Conservation (phyloP, 2,113 vertebrate species). For the Nesogale talazaci region DNA sequence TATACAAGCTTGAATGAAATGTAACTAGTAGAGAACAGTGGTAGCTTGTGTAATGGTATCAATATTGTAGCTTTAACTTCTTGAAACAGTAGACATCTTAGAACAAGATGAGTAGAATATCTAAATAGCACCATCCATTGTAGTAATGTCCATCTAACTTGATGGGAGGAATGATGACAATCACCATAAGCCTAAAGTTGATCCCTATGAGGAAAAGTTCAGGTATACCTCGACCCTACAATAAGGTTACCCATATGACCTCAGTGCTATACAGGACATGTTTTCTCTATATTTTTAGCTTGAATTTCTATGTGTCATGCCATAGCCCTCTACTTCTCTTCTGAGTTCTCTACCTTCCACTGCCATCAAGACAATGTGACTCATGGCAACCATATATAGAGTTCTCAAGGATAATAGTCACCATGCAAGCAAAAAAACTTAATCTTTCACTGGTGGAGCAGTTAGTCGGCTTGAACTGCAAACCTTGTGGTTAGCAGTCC, state of each 20-base stretch:
- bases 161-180: not conserved
- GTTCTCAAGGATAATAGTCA: too few relatives aligned
- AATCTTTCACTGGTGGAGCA: too few relatives aligned
- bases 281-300: too few relatives aligned
- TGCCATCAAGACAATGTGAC: too few relatives aligned
- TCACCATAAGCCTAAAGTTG: not conserved
- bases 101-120: not conserved
- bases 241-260: not conserved
- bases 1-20: conserved; percentile 7
- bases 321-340: not conserved
- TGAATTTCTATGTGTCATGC: too few relatives aligned
- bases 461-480: too few relatives aligned
- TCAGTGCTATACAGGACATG: too few relatives aligned
- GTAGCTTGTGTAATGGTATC: not conserved
- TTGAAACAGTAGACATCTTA: not conserved
- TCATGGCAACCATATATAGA: too few relatives aligned
- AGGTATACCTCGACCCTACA: not conserved
- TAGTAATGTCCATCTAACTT: not conserved
- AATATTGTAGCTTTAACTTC: not conserved
- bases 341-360: not conserved
- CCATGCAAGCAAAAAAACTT: too few relatives aligned
- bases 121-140: not conserved
- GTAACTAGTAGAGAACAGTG: not conserved
- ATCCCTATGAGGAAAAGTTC: not conserved
- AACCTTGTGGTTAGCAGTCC: too few relatives aligned